Evolutionary conservation across 2,797 vertebrate genomes (phyloP), one percentile per base, ranked within the genome.

Genomic region (Silurus lanzhouensis): DNA sequence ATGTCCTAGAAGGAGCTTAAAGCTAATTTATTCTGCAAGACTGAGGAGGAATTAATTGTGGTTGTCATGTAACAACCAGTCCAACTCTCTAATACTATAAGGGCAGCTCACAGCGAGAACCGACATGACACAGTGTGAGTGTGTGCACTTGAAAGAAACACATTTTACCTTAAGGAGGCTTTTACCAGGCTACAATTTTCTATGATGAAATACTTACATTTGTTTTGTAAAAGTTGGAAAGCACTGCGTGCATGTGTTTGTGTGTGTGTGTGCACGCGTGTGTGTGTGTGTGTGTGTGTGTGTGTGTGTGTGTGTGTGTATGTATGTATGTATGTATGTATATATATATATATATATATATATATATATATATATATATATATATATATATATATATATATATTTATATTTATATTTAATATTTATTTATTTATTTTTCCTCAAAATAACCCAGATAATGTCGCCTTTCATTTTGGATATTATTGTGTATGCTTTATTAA

Each of bases 111-210:
- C 57, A 78, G 75, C 5, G 10, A 60, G 75, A 38, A 13, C 38
- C 57, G 60, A 22, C 75, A 38, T 61, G 31, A 27, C 75, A 44
- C 27, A 61, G 27, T 38, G 9, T 61, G 57, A 77, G 57, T 61
- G 48, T 27, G 52, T 58, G 57, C 19, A 78, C 57, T 78, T 14
- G 13, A 25, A 74, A 8, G 71, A 57, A 75, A 75, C 52, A 19
- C 52, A 76, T 76, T 78, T 38, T 44, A 60, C 57, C 57, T 61
- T 78, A 38, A 61, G 27, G 75, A 78, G 57, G 58, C 27, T 78
- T 38, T 78, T 78, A 60, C 27, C 25, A 55, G n/a, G 5, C 72
- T 55, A 7, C 72, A 61, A 44, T 19, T 60, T 60, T n/a, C 75
- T 14, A 44, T 78, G 57, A 78, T 78, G 58, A 61, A 78, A 75